Evolutionary conservation across 2,113 vertebrate genomes (phyloP), one percentile per base, ranked within the genome.

Genomic region (Microtus montanus): DNA sequence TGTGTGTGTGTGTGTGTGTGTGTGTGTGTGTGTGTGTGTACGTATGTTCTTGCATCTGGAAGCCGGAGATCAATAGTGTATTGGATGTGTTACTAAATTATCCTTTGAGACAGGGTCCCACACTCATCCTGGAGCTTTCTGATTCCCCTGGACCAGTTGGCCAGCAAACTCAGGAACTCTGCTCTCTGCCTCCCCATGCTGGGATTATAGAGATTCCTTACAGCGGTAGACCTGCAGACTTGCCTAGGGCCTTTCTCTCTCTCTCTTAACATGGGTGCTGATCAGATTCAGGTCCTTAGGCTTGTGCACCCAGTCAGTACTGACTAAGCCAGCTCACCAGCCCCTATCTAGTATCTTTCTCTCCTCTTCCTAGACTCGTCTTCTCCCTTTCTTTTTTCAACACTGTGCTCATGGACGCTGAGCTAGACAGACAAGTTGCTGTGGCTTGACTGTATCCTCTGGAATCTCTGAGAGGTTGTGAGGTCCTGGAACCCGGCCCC

Each of bases 401-500:
- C 1, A 14, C 1, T 11, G 74, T 22, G 28, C 47, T 63, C 47
- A 1, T 0, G 35, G 12, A 77, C 22, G 28, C 64, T 12, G 49
- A 28, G 33, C 2, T 30, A 63, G 1, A 0, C 7, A 19, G 77
- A 35, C 6, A 1, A 3, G 2, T 22, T 33, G n/a, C 28, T 58
- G 7, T 19, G 30, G 30, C 49, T 61, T 91, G 52, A 73, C 19
- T 26, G 9, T 14, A 22, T 70, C 10, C 35, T 26, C n/a, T 58
- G 47, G 64, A 80, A 58, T 52, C 28, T 26, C 3, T 52, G 44
- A 47, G 61, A 49, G 44, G 22, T 38, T 47, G 28, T 49, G 30
- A 66, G 10, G 17, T 75, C 52, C 22, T n/a, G 14, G 70, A 88
- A 28, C 22, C 38, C n/a, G 24, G 52, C 2, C 58, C 49, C 20